Evolutionary conservation across 1,140 invertebrate species (phyloP).

Genomic region (Mamestra configurata): DNA sequence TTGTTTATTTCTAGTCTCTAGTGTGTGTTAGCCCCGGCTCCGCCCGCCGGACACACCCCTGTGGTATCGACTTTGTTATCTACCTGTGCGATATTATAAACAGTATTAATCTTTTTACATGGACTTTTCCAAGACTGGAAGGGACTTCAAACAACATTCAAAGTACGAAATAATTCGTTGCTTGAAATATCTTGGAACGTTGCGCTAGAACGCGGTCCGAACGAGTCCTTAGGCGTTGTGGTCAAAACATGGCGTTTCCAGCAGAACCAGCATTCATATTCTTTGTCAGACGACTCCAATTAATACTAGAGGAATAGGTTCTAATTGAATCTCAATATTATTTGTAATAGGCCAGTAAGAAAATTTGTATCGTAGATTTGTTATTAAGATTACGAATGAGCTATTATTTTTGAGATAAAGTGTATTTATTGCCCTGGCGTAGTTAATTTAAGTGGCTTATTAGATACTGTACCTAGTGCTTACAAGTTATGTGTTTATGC

Average conservation of each 20-base stretch:
- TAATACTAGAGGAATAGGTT: constrained; percentile 58
- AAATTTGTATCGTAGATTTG: constrained; percentile 66
- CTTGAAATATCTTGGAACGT: neutral
- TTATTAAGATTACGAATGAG: constrained; percentile 70
- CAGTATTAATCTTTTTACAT: constrained; percentile 60
- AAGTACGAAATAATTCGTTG: neutral
- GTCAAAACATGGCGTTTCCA: constrained; percentile 1
- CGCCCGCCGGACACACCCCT: constrained; percentile 67
- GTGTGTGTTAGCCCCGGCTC: constrained; percentile 61
- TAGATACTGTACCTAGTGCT: neutral
- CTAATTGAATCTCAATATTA: constrained; percentile 68
- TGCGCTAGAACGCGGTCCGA: neutral
- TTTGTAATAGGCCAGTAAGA: constrained; percentile 67
- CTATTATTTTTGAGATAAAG: constrained; percentile 58
- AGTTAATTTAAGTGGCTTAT: constrained; percentile 25
- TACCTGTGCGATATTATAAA: constrained; percentile 63
- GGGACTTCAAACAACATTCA: neutral
- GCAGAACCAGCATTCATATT: neutral
- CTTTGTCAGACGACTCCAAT: constrained; percentile 50
- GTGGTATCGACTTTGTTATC: constrained; percentile 64
- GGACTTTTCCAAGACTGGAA: neutral
- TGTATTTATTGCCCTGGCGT: constrained; percentile 44
- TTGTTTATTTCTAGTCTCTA: constrained; percentile 65
- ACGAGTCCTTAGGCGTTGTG: neutral
- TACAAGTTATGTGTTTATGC: neutral